Percentiles rank a stretch among this genome's conserved stretches.
Conservation (phyloP, 2,888 invertebrate species). For the Neelides folsomi region DNA sequence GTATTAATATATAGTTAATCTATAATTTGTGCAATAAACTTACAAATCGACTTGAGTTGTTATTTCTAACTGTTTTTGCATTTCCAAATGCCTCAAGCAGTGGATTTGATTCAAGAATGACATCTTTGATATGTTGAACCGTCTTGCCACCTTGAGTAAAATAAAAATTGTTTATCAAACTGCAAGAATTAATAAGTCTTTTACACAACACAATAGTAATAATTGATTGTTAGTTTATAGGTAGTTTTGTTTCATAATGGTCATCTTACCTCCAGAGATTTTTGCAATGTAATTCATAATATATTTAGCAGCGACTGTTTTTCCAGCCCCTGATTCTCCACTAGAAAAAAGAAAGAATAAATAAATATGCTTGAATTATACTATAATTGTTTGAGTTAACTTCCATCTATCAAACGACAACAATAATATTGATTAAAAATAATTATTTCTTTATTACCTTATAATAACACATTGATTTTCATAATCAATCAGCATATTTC, state of each 20-base stretch:
- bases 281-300: slow-evolving; percentile 53
- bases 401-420: too few species aligned
- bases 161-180: too few species aligned
- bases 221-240: too few species aligned
- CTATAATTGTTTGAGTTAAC: too few species aligned
- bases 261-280: slow-evolving; percentile 44
- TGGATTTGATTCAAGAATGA: slow-evolving; percentile 55
- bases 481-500: slow-evolving; percentile 55
- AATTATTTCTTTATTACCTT: slow-evolving; percentile 39
- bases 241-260: too few species aligned
- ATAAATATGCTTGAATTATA: too few species aligned
- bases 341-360: slow-evolving; percentile 35
- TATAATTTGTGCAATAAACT: slow-evolving; percentile 36
- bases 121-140: slow-evolving; percentile 52
- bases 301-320: slow-evolving; percentile 53
- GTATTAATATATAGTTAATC: too few species aligned
- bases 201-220: too few species aligned
- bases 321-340: slow-evolving; percentile 55
- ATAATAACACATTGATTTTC: slow-evolving; percentile 60
- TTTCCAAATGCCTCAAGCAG: slow-evolving; percentile 55
- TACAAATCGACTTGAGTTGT: slow-evolving; percentile 54
- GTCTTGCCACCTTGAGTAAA: slow-evolving; percentile 41
- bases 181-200: too few species aligned
- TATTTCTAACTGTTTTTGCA: slow-evolving; percentile 52
- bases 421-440: not conserved